These are phyloP conservation scores for Enteromius mattozi DNA, from an alignment of 2,797 vertebrate species.

Conservation along the genomic window DNA sequence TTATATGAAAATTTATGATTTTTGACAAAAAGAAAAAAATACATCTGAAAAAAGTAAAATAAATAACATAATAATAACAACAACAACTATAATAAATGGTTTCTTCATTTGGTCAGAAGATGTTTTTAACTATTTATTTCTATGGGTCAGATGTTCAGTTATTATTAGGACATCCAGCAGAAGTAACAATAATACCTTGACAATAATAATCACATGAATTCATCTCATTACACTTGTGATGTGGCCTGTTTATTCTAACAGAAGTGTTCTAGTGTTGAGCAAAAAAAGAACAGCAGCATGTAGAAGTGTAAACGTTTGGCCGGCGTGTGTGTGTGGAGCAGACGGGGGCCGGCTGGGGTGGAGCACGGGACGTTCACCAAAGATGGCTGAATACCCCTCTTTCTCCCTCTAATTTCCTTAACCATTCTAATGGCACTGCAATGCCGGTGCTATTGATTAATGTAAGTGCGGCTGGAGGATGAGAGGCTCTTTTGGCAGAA, in stretches of 20 bases:
- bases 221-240: background rate
- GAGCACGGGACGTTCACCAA: constrained; percentile 56
- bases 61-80: no score
- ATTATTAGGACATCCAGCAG: background rate
- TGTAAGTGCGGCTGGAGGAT: constrained; percentile 73
- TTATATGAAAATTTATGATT: background rate
- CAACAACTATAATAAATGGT: no score
- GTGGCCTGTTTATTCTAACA: background rate
- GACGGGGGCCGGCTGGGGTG: constrained; percentile 16
- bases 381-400: constrained; percentile 59
- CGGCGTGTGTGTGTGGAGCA: constrained; percentile 28
- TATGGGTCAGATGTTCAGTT: background rate
- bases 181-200: background rate
- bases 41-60: no score
- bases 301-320: constrained; percentile 13
- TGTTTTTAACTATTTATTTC: background rate
- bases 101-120: no score
- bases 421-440: constrained; percentile 66
- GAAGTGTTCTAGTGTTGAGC: constrained; percentile 22
- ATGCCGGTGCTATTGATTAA: constrained; percentile 74
- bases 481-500: constrained; percentile 77
- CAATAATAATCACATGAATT: background rate
- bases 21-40: no score
- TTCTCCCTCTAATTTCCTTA: constrained; percentile 61
- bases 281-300: background rate